Evolutionary conservation across 1,140 invertebrate species (phyloP), one percentile per base, ranked within the genome.

Genomic region (Caligus rogercresseyi): DNA sequence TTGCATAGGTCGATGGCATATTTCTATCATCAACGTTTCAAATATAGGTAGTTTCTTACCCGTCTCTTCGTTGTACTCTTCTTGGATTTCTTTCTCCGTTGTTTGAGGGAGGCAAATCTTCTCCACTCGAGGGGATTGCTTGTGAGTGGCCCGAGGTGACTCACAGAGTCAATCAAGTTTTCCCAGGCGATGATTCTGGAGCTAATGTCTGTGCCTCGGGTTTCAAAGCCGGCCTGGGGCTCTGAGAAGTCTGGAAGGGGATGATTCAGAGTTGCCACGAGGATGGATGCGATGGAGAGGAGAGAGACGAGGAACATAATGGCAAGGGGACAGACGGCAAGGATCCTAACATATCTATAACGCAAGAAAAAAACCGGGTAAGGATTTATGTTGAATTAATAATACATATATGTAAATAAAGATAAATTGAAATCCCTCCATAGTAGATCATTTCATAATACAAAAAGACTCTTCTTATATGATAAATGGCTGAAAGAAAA

Each of bases 141-240:
- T 26, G 81, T 81, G 3, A 89, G 76, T 7, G 76, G 74, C 52
- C 81, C 82, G 53, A 79, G 81, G 53, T 80, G 77, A 69, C 78
- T 77, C 4, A 82, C 83, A 67, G 84, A 81, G 68, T 87, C 81
- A 54, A 84, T 74, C 51, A 92, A 79, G 75, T 90, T 89, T 69
- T 83, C 77, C 85, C 86, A 92, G 20, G 88, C 80, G 59, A 82
- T 83, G 61, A 87, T 72, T 56, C 87, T 77, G 69, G 86, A 77
- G 16, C 85, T 80, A 69, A 92, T 77, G 53, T 77, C 73, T 13
- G 89, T 92, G 16, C 87, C 87, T 67, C 89, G 77, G n/a, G 87
- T 84, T 74, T 91, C 87, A 75, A 93, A 94, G 11, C 89, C 89
- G 31, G 31, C 31, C n/a, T 43, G 31, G n/a, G 31, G 31, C 81